Conservation (phyloP, 2,888 invertebrate genomes). For the Pseudolycoriella hygida region DNA sequence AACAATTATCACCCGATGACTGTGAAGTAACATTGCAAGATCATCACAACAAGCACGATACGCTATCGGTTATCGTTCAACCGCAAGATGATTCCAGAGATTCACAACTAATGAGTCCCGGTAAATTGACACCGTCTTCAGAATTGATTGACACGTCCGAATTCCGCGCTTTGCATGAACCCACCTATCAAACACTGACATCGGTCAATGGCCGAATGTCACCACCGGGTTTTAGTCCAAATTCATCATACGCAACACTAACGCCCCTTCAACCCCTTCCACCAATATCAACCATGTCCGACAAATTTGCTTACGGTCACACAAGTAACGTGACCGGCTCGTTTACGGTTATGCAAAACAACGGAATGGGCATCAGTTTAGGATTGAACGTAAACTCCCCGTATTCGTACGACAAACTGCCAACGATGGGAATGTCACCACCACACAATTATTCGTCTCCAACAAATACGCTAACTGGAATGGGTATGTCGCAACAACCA, state of each 20-base stretch:
- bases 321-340: constrained; percentile 52
- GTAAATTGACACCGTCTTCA: constrained; percentile 35
- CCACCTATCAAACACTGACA: constrained; percentile 81
- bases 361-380: constrained; percentile 44
- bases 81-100: constrained; percentile 39
- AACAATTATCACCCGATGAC: neutral
- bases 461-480: constrained; percentile 34
- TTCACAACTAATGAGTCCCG: constrained; percentile 39
- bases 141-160: constrained; percentile 38
- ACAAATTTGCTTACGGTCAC: constrained; percentile 64
- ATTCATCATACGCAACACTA: constrained; percentile 81
- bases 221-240: constrained; percentile 76
- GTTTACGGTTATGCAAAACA: constrained; percentile 81
- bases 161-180: constrained; percentile 42
- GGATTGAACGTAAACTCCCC: constrained; percentile 50
- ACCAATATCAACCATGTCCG: constrained; percentile 94
- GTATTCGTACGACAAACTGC: constrained; percentile 57
- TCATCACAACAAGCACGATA: constrained; percentile 20
- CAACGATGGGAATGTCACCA: constrained; percentile 75
- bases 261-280: constrained; percentile 92
- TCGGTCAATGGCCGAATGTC: constrained; percentile 85
- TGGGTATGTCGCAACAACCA: constrained; percentile 27
- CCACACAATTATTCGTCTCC: constrained; percentile 67
- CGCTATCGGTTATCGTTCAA: constrained; percentile 38
- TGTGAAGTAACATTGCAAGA: neutral